Base-by-base conservation (phyloP, 2,797 vertebrate species). In the Triplophysa yarkandensis region DNA sequence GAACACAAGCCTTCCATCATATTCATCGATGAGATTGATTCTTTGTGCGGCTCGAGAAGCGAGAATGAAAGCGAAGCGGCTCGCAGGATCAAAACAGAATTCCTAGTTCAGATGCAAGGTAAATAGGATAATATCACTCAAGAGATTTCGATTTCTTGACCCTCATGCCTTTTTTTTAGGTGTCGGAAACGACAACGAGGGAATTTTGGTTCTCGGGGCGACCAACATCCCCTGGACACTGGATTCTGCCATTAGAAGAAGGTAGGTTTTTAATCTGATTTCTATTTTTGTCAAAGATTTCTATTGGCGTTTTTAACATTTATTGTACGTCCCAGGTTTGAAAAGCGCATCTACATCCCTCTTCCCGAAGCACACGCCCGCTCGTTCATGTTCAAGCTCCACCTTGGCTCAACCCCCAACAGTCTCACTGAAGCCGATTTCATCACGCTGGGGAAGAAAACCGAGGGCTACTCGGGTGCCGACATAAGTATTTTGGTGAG, bases 101-200 rank as follows among this genome's bases (percentile, higher is more conserved):
- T 98, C 86, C 85, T 98, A 87, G 96, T 98, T 43, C 96, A 98
- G 88, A 98, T 98, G 97, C 96, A 98, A 80, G 97, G 96, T 95
- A n/a, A n/a, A n/a, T n/a, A n/a, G n/a, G n/a, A n/a, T n/a, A 82
- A 16, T 43, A 4, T 43, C 16, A 43, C 13, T 16, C 87, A 19
- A 0, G 27, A n/a, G 43, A 46, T 46, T 46, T 43, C 1, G 9
- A 2, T 39, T 39, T 13, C 36, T 39, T 9, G 11, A 39, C 11
- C 36, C 36, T 39, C 13, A 14, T 4, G 3, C 36, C 36, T 39
- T 3, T 13, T 39, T 36, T 39, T 0, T 77, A 98, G 96, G 97
- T 66, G 97, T 98, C n/a, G 97, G 96, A 8, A 97, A 95, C 83
- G 95, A 96, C 87, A 99, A 96, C 0, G 95, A 99, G 0, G 96